phyloP scores from a whole-genome alignment of 2,113 vertebrate species.

The Poicephalus gulielmi region DNA sequence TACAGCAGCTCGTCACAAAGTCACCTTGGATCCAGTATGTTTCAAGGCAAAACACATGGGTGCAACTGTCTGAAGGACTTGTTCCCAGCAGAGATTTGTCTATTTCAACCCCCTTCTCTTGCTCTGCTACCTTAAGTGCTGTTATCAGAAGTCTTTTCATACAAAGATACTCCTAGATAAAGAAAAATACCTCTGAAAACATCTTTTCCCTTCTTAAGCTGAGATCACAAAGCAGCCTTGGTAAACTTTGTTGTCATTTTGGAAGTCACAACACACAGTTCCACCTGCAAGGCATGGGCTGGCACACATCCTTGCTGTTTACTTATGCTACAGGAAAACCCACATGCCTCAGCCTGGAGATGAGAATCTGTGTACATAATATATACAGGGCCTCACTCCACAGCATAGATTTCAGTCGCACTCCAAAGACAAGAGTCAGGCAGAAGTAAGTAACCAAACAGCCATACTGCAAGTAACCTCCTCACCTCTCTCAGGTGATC shows the following conservation, averaged over 20 bases:
- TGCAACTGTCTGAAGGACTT: not conserved
- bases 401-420: not conserved
- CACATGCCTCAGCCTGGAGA: not conserved
- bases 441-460: not conserved
- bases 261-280: not conserved
- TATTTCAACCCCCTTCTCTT: not conserved
- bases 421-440: not conserved
- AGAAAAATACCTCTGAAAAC: not conserved
- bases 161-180: not conserved
- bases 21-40: not conserved
- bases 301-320: not conserved
- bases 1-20: not conserved
- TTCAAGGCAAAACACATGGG: not conserved
- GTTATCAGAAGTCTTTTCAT: not conserved
- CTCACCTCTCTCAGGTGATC: not conserved
- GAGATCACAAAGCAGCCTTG: not conserved
- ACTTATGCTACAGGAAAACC: not conserved
- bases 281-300: not conserved
- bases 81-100: not conserved
- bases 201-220: not conserved
- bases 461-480: fast-evolving
- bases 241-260: not conserved
- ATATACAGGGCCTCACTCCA: too few relatives aligned
- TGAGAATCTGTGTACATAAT: not conserved
- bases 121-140: not conserved